Evolutionary conservation across 2,113 vertebrate genomes (phyloP), one percentile per base, ranked within the genome.

Genomic region (Strix aluco): DNA sequence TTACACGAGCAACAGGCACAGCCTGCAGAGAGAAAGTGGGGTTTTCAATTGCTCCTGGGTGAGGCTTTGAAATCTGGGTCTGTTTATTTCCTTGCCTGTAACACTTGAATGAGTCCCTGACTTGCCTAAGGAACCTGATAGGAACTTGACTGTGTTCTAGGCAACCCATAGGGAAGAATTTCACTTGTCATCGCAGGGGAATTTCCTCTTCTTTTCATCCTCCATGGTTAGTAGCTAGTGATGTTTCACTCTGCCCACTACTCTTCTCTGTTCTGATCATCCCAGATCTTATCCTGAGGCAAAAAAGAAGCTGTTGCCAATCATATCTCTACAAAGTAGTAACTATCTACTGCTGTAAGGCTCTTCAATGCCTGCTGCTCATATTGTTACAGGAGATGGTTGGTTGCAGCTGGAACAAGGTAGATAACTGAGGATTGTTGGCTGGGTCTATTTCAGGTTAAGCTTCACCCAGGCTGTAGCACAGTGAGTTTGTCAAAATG

Each of bases 51-150:
- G 92, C 71, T 87, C 30, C 1, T 1, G 62, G 54, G 58, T 0
- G 2, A 90, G 74, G 67, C 84, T 95, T 97, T 95, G 93, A 92
- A 97, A 90, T 77, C 62, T 66, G 58, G 12, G 36, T 85, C 74
- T 94, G 47, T 91, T 86, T 94, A 81, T 87, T 93, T 95, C 85
- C 63, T 88, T 58, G 74, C 58, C 36, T 90, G 12, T 72, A 72
- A 66, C 40, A 80, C 44, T 88, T 90, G 46, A 84, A 70, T 63
- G 92, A 9, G 5, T 73, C 51, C 40, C 27, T 91, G n/a, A 70
- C 75, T 95, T 90, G 93, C 75, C 62, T 58, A 30, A 90, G 54
- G 93, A 90, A 36, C 79, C 19, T 73, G 54, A 32, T 49, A 91
- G 89, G 70, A 81, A 65, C 65, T 61, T 63, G n/a, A 63, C 65